Evolutionary conservation across 2,888 invertebrate species (phyloP), one percentile per base, ranked within the genome.

Genomic region (Eilema sororculum): DNA sequence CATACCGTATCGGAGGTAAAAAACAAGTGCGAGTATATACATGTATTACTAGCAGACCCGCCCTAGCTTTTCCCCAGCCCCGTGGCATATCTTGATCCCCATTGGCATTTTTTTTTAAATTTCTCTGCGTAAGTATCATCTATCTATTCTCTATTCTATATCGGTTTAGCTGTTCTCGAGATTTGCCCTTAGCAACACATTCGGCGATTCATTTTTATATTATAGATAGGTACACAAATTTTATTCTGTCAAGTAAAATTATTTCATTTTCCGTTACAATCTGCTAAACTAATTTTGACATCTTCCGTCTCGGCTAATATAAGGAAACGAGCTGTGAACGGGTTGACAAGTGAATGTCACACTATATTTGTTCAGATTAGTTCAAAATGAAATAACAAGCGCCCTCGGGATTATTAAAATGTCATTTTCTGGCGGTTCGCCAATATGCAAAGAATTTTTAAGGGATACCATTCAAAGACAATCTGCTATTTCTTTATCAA

Each of bases 391-490:
- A 16, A 67, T 77, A 72, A 76, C 74, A 63, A 62, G 41, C 56
- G 66, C 60, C 72, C 75, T 68, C 68, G 28, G 61, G 61, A 67
- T 73, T 71, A 60, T 37, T 71, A 72, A 73, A 81, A 77, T 76
- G 66, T 76, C 72, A 77, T 75, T 77, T 52, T 76, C 78, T 83
- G 83, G 83, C 77, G 25, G n/a, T 12, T 6, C 0, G 76, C 82
- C 81, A 83, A 78, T 61, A 67, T 61, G 52, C 65, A 68, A 58
- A 16, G n/a, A 61, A 71, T 68, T 71, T 30, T 30, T 59, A 65
- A 79, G 72, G 74, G 75, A 76, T 73, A 76, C 63, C 22, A 46
- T 41, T 52, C 24, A 8, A 46, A 13, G 69, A 67, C 67, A 58
- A 70, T 69, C 52, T n/a, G 52, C 22, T 71, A 25, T 70, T 73